phyloP scores from a whole-genome alignment of 2,113 vertebrate genomes.

The Narcine bancroftii region DNA sequence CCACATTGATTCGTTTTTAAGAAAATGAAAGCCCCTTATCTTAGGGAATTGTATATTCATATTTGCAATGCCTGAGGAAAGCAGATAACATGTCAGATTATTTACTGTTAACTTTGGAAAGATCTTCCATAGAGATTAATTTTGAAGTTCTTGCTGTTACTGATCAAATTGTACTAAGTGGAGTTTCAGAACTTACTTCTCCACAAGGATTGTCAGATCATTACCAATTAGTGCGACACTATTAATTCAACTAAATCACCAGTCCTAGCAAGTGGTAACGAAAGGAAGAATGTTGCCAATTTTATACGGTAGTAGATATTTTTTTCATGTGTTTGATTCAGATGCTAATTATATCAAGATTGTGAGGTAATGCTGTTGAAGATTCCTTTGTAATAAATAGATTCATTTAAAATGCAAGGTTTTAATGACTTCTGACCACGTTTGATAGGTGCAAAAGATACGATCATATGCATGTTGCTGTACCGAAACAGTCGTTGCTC shows the following conservation, averaged over 20 bases:
- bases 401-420: background rate
- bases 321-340: background rate
- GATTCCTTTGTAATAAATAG: background rate
- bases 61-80: background rate
- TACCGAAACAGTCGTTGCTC: constrained; percentile 63
- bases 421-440: background rate
- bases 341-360: background rate
- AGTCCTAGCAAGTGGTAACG: background rate
- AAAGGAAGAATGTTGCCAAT: background rate
- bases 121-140: background rate
- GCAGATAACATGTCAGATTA: background rate
- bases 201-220: background rate
- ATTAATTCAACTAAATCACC: background rate
- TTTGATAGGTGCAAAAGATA: constrained; percentile 70
- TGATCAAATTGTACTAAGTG: background rate
- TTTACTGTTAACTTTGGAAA: background rate
- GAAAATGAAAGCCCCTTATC: background rate
- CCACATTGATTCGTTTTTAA: background rate
- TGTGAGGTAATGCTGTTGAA: background rate
- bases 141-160: background rate
- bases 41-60: background rate
- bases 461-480: constrained; percentile 65
- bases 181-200: too few relatives aligned
- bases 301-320: background rate
- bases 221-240: background rate